A percentile compares a stretch with the other conserved stretches of the same genome.
Evolutionary conservation across 92 coral and sea anemone genomes (phyloP).

Genomic region (Metridium senile): DNA sequence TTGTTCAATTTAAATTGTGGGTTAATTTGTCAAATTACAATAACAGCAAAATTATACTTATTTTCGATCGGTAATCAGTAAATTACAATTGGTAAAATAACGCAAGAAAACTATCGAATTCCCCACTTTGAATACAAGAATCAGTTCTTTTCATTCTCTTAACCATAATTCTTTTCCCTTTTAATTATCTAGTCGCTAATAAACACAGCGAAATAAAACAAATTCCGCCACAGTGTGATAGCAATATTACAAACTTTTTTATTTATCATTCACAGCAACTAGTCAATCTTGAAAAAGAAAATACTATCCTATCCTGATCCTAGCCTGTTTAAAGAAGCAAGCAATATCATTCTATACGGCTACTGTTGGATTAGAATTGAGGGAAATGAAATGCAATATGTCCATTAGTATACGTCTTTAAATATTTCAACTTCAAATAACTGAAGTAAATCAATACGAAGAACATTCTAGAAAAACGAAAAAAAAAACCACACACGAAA

Average conservation of each 20-base stretch:
- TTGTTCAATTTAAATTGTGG: neutral
- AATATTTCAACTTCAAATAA: neutral
- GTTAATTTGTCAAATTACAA: neutral
- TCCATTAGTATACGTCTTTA: neutral
- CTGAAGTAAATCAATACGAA: neutral
- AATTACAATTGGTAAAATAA: neutral
- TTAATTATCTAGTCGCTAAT: neutral
- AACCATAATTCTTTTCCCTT: neutral
- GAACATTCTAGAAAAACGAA: neutral
- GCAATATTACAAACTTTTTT: neutral
- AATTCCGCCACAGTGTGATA: constrained; percentile 10
- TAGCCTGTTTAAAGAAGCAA: too few relatives aligned
- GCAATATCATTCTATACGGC: too few relatives aligned
- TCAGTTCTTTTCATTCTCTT: neutral
- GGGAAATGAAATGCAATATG: too few relatives aligned
- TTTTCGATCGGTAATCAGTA: neutral
- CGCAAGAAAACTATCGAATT: neutral
- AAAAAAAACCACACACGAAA: neutral
- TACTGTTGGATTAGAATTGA: too few relatives aligned
- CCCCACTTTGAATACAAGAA: neutral
- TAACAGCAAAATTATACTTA: neutral
- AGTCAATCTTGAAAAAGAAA: too few relatives aligned
- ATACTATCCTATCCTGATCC: too few relatives aligned
- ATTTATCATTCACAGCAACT: neutral
- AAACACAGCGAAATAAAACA: neutral